Conservation (phyloP, 2,797 vertebrate species). For the Myripristis murdjan region DNA sequence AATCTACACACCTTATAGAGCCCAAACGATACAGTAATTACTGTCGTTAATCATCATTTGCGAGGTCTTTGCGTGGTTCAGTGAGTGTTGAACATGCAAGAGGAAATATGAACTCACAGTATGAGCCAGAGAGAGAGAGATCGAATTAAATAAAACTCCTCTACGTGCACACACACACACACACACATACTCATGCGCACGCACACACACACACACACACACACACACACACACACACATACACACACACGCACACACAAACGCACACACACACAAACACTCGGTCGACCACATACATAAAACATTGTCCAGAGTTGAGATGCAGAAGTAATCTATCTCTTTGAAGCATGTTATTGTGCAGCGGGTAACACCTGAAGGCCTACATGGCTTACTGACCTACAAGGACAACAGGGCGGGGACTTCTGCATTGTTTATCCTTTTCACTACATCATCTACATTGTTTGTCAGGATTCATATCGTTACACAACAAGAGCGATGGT, state of each 20-base stretch:
- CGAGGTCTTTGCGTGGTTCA: constrained; percentile 60
- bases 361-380: constrained; percentile 56
- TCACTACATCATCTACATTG: constrained; percentile 41
- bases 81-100: constrained; percentile 48
- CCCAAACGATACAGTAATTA: constrained; percentile 65
- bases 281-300: constrained; percentile 43
- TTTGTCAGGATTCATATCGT: constrained; percentile 64
- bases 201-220: too few relatives aligned
- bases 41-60: constrained; percentile 73
- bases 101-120: constrained; percentile 63
- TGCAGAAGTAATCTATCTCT: constrained; percentile 42
- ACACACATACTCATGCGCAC: too few relatives aligned
- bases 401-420: constrained; percentile 62
- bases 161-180: too few relatives aligned
- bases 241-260: constrained; percentile 13
- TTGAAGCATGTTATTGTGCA: constrained; percentile 44
- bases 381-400: constrained; percentile 62
- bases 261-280: too few relatives aligned
- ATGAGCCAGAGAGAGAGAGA: constrained; percentile 27
- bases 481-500: constrained; percentile 41
- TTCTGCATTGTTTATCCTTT: constrained; percentile 56
- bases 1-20: constrained; percentile 56
- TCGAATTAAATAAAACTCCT: too few relatives aligned
- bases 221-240: background rate
- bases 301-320: constrained; percentile 20